Evolutionary conservation across 2,888 invertebrate genomes (phyloP).

Genomic region (Strigamia maritima): DNA sequence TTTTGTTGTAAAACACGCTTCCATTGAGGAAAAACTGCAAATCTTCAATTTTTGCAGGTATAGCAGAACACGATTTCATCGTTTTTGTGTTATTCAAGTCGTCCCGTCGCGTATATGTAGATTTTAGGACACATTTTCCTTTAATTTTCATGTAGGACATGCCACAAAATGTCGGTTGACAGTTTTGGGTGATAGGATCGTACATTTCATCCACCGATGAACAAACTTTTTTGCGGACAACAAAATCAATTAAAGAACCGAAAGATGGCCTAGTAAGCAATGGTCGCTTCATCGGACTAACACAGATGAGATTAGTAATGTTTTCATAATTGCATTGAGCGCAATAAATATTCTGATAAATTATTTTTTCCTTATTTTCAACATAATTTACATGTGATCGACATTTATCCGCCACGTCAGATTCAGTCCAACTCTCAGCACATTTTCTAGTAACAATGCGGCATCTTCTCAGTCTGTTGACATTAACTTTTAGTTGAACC

Average conservation of each 20-base stretch:
- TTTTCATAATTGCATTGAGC: constrained; percentile 53
- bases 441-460: background rate
- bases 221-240: background rate
- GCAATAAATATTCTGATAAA: constrained; percentile 55
- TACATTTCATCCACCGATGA: background rate
- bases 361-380: background rate
- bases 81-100: background rate
- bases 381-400: background rate
- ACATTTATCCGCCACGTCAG: background rate
- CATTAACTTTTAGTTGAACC: background rate
- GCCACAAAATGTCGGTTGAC: background rate
- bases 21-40: background rate
- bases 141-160: background rate
- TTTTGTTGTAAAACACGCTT: background rate
- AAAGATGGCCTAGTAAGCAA: background rate
- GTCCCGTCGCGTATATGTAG: background rate
- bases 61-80: background rate
- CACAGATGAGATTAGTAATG: background rate
- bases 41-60: background rate
- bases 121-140: background rate
- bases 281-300: background rate
- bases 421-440: background rate
- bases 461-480: background rate
- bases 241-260: background rate
- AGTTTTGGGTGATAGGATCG: background rate